A percentile compares a stretch with the other conserved stretches of the same genome.
These are phyloP conservation scores for Hipposideros larvatus DNA, from an alignment of 2,797 vertebrate species.

Conservation along the genomic window DNA sequence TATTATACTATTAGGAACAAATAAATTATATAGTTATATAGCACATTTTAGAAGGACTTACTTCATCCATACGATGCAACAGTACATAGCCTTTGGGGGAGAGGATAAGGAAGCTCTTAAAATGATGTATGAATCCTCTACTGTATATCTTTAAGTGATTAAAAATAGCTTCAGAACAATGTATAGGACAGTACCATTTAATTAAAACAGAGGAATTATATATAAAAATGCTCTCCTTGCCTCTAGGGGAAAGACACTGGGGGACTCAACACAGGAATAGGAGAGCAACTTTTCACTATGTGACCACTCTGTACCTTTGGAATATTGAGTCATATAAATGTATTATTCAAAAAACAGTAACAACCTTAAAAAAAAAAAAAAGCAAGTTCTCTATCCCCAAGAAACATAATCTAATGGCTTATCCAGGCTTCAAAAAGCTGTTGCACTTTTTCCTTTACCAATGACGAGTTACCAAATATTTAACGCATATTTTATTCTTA, in stretches of 20 bases:
- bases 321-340: background rate
- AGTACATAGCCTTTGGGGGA: background rate
- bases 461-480: conserved; percentile 22
- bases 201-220: background rate
- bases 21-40: background rate
- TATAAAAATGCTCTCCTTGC: background rate
- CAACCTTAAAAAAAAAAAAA: background rate
- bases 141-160: background rate
- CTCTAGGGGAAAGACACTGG: background rate
- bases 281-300: background rate
- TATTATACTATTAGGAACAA: conserved; percentile 22
- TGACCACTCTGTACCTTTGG: background rate
- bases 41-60: conserved; percentile 37
- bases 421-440: conserved; percentile 10
- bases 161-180: conserved; percentile 5
- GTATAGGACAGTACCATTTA: background rate
- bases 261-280: background rate
- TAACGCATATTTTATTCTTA: background rate
- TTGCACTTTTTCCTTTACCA: conserved; percentile 35
- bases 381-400: background rate
- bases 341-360: background rate
- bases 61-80: background rate
- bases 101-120: background rate
- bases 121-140: background rate
- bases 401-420: background rate